Percentiles rank a stretch among this genome's conserved stretches.
These are phyloP conservation scores for Apogon talboti DNA, from an alignment of 2,797 vertebrate genomes.

Conservation along the genomic window DNA sequence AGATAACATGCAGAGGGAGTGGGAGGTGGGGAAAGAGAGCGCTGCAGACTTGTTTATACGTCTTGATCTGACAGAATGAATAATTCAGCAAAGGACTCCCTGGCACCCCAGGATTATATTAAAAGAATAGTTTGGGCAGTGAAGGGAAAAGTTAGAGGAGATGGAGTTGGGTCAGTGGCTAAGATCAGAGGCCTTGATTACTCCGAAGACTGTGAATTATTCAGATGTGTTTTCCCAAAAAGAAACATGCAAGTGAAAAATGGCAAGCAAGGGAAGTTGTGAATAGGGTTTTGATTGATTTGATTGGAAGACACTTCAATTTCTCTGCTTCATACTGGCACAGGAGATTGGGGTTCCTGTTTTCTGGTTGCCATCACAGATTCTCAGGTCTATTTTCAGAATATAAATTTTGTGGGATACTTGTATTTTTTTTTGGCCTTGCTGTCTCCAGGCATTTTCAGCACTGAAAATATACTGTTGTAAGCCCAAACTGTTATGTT, in stretches of 20 bases:
- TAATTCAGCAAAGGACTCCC: slow-evolving; percentile 73
- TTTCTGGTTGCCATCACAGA: slow-evolving; percentile 20
- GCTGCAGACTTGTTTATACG: slow-evolving; percentile 65
- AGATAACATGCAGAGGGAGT: slow-evolving; percentile 70
- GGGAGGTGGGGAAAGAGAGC: slow-evolving; percentile 52
- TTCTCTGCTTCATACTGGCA: slow-evolving; percentile 39
- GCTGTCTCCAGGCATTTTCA: slow-evolving; percentile 12
- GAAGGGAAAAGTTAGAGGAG: slow-evolving; percentile 6
- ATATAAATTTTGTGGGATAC: not conserved
- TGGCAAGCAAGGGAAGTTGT: slow-evolving; percentile 30
- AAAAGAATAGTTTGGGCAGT: slow-evolving; percentile 57
- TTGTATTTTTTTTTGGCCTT: slow-evolving; percentile 8
- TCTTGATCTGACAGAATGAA: slow-evolving; percentile 79
- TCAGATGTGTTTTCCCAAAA: slow-evolving; percentile 37
- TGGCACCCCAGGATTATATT: slow-evolving; percentile 57
- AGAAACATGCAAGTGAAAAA: slow-evolving; percentile 34
- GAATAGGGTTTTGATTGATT: slow-evolving; percentile 41
- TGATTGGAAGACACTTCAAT: slow-evolving; percentile 44
- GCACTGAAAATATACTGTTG: slow-evolving; percentile 1
- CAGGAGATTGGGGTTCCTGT: slow-evolving; percentile 15
- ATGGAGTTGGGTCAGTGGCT: slow-evolving; percentile 14
- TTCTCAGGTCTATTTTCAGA: slow-evolving; percentile 33
- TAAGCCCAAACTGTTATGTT: slow-evolving; percentile 13
- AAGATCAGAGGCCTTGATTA: slow-evolving; percentile 48
- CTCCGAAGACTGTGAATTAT: slow-evolving; percentile 54